Percentiles rank a stretch among this genome's conserved stretches.
Evolutionary conservation across 2,113 vertebrate species (phyloP).

Genomic region (Peromyscus californicus): DNA sequence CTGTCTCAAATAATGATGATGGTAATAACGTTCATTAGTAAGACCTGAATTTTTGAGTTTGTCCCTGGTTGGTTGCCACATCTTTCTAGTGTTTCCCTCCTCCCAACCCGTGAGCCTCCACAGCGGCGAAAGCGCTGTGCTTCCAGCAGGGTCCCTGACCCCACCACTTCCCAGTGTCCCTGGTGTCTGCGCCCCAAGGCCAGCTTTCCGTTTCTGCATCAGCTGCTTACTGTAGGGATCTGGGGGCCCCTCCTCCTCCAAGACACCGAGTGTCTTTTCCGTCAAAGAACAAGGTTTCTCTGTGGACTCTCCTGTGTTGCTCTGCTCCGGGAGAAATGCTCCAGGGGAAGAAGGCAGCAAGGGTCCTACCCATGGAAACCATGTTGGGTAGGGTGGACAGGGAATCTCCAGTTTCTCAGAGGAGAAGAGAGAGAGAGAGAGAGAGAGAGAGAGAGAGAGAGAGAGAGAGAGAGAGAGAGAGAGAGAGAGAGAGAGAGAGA

Average conservation of each 20-base stretch:
- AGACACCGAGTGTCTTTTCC: not conserved
- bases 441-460: not conserved
- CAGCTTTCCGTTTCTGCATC: constrained; percentile 25
- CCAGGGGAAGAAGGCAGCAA: not conserved
- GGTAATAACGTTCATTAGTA: not conserved
- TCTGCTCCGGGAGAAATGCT: not conserved
- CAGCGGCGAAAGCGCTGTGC: not conserved
- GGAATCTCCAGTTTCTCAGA: not conserved
- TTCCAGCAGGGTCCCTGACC: not conserved
- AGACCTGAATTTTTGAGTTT: not conserved
- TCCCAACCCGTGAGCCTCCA: not conserved
- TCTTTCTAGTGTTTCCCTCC: not conserved
- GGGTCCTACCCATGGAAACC: not conserved
- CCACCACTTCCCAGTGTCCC: not conserved
- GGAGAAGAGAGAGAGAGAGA: not conserved
- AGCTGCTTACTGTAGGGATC: constrained; percentile 9
- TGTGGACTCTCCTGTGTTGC: not conserved
- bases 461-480: not conserved
- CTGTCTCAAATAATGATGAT: not conserved
- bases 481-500: not conserved
- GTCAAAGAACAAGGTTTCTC: not conserved
- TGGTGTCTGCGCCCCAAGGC: not conserved
- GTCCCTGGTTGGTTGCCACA: not conserved
- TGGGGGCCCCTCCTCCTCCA: not conserved
- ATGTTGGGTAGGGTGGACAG: not conserved